Conservation (phyloP, 2,797 vertebrate genomes). For the Betta splendens region DNA sequence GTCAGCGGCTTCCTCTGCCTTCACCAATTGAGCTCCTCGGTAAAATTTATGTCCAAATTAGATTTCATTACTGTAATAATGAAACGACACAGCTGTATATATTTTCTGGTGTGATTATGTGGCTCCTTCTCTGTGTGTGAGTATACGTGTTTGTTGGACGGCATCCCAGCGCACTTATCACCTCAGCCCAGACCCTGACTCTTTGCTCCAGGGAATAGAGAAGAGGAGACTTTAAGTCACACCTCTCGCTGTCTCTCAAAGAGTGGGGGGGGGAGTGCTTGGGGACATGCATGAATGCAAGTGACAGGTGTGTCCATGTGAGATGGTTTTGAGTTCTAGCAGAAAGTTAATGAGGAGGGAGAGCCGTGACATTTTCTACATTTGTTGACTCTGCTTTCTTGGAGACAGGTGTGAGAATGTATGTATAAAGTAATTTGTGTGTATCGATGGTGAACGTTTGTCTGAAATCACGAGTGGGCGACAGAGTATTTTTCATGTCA, state of each 20-base stretch:
- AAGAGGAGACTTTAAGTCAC: constrained; percentile 51
- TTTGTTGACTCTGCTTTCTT: constrained; percentile 27
- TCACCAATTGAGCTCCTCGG: constrained; percentile 15
- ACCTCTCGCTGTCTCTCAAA: constrained; percentile 44
- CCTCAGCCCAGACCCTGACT: constrained; percentile 69
- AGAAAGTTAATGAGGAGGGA: constrained; percentile 52
- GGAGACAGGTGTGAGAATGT: constrained; percentile 5
- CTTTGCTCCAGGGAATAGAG: constrained; percentile 65
- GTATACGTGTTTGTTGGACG: constrained; percentile 31
- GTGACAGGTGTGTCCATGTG: constrained; percentile 15
- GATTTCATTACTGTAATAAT: constrained; percentile 26
- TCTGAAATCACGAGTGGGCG: constrained; percentile 6
- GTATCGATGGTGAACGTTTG: background rate
- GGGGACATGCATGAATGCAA: constrained; percentile 16
- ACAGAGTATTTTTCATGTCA: too few relatives aligned
- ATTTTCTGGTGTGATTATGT: constrained; percentile 18
- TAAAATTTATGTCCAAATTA: constrained; percentile 36
- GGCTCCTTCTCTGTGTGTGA: constrained; percentile 4
- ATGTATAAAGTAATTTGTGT: constrained; percentile 13
- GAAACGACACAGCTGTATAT: constrained; percentile 23
- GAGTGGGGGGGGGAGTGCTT: constrained; percentile 27
- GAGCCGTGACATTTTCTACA: constrained; percentile 31
- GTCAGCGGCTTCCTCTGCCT: background rate
- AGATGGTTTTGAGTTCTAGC: constrained; percentile 41
- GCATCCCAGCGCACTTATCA: constrained; percentile 71